phyloP scores from a whole-genome alignment of 92 coral and sea anemone species.

The Zoanthus solanderi region DNA sequence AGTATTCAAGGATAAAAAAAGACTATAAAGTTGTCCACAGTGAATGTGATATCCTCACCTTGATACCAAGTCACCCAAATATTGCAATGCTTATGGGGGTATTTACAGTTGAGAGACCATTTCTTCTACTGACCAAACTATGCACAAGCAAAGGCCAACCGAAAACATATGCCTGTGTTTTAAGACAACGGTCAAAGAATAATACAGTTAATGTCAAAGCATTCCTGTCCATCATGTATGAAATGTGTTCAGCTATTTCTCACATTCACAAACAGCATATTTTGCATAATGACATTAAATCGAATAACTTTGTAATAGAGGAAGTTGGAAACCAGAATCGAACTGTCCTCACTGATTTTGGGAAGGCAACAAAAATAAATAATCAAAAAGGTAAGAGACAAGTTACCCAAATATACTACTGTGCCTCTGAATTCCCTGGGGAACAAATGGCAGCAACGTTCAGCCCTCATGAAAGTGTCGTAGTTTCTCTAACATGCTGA shows the following conservation, averaged over 20 bases:
- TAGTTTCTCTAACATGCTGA: too few species aligned
- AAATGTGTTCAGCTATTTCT: not conserved
- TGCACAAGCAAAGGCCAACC: not conserved
- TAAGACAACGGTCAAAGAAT: not conserved
- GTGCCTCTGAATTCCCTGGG: too few species aligned
- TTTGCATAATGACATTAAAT: conserved; percentile 11
- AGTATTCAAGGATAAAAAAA: conserved; percentile 8
- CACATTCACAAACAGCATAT: conserved; percentile 4
- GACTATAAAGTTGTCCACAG: not conserved
- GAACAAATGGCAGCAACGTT: too few species aligned
- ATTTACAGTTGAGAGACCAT: conserved; percentile 5
- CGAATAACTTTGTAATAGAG: not conserved
- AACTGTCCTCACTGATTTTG: not conserved
- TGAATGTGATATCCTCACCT: conserved; percentile 1
- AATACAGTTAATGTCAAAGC: not conserved
- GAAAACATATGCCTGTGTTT: not conserved
- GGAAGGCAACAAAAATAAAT: not conserved
- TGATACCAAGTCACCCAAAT: conserved; percentile 25
- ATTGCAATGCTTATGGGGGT: conserved; percentile 16
- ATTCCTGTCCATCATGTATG: conserved; percentile 1
- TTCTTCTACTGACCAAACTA: conserved; percentile 19
- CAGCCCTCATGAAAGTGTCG: too few species aligned
- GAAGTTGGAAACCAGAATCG: not conserved
- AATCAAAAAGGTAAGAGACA: not conserved
- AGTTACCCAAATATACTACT: not conserved